Percentiles rank a stretch among this genome's conserved stretches.
Evolutionary conservation across 2,888 invertebrate genomes (phyloP).

Genomic region (Coenonympha glycerion): DNA sequence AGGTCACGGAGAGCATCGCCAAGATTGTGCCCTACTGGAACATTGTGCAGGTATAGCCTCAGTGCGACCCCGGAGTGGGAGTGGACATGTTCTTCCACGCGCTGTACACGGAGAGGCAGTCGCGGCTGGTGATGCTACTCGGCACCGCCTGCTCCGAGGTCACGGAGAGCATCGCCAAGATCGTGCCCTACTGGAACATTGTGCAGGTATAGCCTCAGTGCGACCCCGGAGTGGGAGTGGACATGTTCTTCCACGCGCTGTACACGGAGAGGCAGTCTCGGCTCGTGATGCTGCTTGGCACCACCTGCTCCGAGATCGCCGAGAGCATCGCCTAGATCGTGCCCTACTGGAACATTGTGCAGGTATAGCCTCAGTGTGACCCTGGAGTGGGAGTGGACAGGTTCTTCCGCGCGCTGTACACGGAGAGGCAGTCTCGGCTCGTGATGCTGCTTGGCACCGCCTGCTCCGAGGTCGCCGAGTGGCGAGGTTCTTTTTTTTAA

Average conservation of each 20-base stretch:
- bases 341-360: conserved; percentile 94
- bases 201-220: conserved; percentile 79
- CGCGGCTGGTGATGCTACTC: conserved; percentile 85
- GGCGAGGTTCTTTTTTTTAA: no score
- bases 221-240: conserved; percentile 86
- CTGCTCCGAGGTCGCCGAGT: conserved; percentile 93
- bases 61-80: conserved; percentile 80
- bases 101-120: conserved; percentile 84
- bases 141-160: conserved; percentile 95
- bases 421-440: conserved; percentile 83
- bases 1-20: conserved; percentile 92
- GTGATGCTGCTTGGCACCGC: conserved; percentile 90
- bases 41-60: conserved; percentile 83
- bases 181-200: conserved; percentile 94
- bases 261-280: conserved; percentile 84
- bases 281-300: conserved; percentile 89
- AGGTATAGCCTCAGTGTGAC: conserved; percentile 71
- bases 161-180: conserved; percentile 91
- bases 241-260: conserved; percentile 93
- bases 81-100: conserved; percentile 95
- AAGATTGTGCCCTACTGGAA: conserved; percentile 96
- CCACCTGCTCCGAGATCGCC: conserved; percentile 92
- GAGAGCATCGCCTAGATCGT: conserved; percentile 93
- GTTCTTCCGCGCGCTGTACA: conserved; percentile 93
- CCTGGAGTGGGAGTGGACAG: conserved; percentile 92